phyloP scores from a whole-genome alignment of 2,888 invertebrate genomes.

The Drosophila cognata region DNA sequence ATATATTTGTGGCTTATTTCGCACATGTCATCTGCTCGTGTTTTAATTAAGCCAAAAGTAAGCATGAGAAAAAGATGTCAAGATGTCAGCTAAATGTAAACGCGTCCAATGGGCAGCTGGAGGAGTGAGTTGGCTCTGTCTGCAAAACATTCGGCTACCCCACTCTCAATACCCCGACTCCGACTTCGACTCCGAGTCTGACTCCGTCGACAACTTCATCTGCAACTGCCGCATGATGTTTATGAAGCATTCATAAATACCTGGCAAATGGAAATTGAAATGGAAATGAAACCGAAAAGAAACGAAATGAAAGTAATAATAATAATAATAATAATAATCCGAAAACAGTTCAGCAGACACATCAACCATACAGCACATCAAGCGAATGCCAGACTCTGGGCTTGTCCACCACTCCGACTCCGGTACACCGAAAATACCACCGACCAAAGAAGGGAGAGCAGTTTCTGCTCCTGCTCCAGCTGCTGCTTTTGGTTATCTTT shows the following conservation, averaged over 20 bases:
- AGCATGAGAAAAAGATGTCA: conserved; percentile 54
- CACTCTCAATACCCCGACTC: background rate
- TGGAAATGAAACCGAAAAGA: conserved; percentile 29
- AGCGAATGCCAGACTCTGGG: conserved; percentile 7
- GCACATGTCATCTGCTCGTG: conserved; percentile 34
- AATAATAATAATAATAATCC: conserved; percentile 69
- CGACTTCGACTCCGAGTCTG: background rate
- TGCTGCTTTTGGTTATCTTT: conserved; percentile 10
- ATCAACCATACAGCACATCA: conserved; percentile 50
- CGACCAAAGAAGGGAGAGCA: conserved; percentile 2
- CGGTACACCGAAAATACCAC: conserved; percentile 7
- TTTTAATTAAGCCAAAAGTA: conserved; percentile 67
- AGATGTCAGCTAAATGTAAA: conserved; percentile 41
- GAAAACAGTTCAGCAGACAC: conserved; percentile 61
- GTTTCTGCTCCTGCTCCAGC: conserved; percentile 6
- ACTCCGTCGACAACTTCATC: background rate
- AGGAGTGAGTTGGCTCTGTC: conserved; percentile 4
- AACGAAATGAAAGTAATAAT: conserved; percentile 32
- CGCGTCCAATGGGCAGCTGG: conserved; percentile 33
- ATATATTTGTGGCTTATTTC: conserved; percentile 1
- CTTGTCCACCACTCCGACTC: background rate
- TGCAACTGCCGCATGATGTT: conserved; percentile 25
- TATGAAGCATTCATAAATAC: conserved; percentile 60
- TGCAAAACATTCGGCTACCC: conserved; percentile 5
- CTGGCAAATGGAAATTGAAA: conserved; percentile 51